phyloP scores from a whole-genome alignment of 2,888 invertebrate species.

The Germaria angustata region DNA sequence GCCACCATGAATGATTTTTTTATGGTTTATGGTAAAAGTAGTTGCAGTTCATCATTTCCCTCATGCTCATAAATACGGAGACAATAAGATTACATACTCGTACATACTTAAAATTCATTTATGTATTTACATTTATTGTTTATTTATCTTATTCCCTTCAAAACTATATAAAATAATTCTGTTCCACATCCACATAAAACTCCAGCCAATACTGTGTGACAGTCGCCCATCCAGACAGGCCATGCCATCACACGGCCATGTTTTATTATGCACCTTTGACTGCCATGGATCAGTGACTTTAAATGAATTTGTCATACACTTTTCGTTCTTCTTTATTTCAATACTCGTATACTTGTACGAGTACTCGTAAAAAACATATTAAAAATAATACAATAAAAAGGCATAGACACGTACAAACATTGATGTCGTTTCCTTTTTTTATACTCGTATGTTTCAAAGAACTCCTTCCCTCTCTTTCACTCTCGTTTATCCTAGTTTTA shows the following conservation, averaged over 20 bases:
- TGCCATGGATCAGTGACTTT: conserved; percentile 75
- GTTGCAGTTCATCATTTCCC: conserved; percentile 21
- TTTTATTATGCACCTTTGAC: conserved; percentile 70
- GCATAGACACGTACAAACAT: conserved; percentile 5
- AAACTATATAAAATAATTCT: neutral
- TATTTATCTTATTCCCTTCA: conserved; percentile 27
- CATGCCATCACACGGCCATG: conserved; percentile 42
- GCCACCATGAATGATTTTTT: conserved; percentile 18
- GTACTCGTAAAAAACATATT: neutral
- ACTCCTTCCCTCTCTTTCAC: conserved; percentile 14
- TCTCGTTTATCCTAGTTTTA: too few relatives aligned
- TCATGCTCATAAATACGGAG: neutral
- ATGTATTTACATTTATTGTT: conserved; percentile 59
- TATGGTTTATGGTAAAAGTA: conserved; percentile 55
- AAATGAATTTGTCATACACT: conserved; percentile 65
- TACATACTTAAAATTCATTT: conserved; percentile 21
- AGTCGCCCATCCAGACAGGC: neutral
- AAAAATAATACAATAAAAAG: conserved; percentile 14
- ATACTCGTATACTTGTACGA: neutral
- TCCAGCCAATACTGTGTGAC: conserved; percentile 14
- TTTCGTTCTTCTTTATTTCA: conserved; percentile 8
- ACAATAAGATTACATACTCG: conserved; percentile 34
- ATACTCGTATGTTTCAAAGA: neutral
- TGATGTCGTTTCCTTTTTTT: neutral
- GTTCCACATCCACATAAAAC: neutral